Percentiles rank a stretch among this genome's conserved stretches.
Evolutionary conservation across 2,888 invertebrate species (phyloP).

Genomic region (Zhuqinia jingwanae): DNA sequence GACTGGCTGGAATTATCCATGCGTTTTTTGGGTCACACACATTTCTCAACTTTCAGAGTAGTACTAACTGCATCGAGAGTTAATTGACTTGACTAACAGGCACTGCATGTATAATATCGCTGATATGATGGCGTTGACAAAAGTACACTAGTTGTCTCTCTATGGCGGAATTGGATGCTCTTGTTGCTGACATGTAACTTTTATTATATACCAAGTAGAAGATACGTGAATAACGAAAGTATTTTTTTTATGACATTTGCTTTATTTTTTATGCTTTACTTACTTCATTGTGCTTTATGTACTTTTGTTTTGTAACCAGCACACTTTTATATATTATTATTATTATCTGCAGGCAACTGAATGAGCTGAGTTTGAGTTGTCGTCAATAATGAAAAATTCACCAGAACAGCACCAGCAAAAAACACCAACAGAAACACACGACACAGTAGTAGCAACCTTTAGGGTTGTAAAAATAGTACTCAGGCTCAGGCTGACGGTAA

Average conservation of each 20-base stretch:
- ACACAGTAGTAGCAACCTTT: neutral
- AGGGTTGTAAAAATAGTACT: neutral
- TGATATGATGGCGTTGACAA: neutral
- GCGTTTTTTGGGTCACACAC: neutral
- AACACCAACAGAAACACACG: neutral
- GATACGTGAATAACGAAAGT: neutral
- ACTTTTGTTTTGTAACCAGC: neutral
- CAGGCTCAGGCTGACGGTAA: slow-evolving; percentile 34
- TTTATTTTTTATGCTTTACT: slow-evolving; percentile 8
- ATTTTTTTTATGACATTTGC: neutral
- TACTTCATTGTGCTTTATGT: slow-evolving; percentile 3
- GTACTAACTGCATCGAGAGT: neutral
- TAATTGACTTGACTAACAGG: neutral
- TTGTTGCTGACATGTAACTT: neutral
- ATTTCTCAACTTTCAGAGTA: neutral
- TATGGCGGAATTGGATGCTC: neutral
- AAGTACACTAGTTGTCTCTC: neutral
- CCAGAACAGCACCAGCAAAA: neutral
- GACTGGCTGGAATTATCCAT: slow-evolving; percentile 17
- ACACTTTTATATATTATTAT: neutral
- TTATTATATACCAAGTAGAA: too few species aligned
- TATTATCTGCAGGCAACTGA: neutral
- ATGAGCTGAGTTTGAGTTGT: neutral
- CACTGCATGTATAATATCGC: neutral
- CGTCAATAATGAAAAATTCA: slow-evolving; percentile 1